A percentile compares a stretch with the other conserved stretches of the same genome.
These are phyloP conservation scores for Petrocephalus schoutedeni DNA, from an alignment of 2,797 vertebrate species.

Conservation along the genomic window DNA sequence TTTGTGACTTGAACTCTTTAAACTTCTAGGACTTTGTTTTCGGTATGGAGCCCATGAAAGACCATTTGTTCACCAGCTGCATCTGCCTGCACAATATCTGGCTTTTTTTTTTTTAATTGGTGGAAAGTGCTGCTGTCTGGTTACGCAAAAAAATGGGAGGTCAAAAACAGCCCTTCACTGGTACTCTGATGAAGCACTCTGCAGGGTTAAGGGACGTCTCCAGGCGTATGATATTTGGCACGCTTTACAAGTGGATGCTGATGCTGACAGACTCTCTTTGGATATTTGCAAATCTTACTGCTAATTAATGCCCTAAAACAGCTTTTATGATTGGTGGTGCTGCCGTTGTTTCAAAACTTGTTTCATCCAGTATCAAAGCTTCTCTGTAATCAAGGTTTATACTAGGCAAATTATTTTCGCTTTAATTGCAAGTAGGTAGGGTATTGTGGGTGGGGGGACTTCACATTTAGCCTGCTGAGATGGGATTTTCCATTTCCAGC, in stretches of 20 bases:
- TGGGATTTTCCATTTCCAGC: conserved; percentile 42
- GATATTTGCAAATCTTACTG: conserved; percentile 43
- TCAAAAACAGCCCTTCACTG: not conserved
- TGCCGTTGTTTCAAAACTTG: conserved; percentile 31
- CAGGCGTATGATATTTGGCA: conserved; percentile 38
- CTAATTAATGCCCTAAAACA: conserved; percentile 51
- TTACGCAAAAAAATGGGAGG: conserved; percentile 15
- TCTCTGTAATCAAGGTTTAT: conserved; percentile 26
- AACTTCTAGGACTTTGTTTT: not conserved
- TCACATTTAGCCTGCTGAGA: conserved; percentile 38
- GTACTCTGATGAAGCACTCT: conserved; percentile 22
- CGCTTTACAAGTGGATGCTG: conserved; percentile 39
- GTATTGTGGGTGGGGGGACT: conserved; percentile 37
- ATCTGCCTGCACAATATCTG: not conserved
- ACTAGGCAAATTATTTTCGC: conserved; percentile 36
- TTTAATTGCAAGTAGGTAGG: conserved; percentile 44
- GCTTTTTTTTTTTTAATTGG: not conserved
- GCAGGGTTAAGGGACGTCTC: conserved; percentile 24
- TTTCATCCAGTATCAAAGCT: conserved; percentile 41
- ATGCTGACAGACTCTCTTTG: conserved; percentile 39
- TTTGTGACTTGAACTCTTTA: not conserved
- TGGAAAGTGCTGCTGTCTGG: conserved; percentile 12
- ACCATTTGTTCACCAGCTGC: not conserved
- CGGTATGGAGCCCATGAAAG: not conserved
- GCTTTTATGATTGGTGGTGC: conserved; percentile 41